phyloP scores from a whole-genome alignment of 2,113 vertebrate species.

The Struthidea cinerea region DNA sequence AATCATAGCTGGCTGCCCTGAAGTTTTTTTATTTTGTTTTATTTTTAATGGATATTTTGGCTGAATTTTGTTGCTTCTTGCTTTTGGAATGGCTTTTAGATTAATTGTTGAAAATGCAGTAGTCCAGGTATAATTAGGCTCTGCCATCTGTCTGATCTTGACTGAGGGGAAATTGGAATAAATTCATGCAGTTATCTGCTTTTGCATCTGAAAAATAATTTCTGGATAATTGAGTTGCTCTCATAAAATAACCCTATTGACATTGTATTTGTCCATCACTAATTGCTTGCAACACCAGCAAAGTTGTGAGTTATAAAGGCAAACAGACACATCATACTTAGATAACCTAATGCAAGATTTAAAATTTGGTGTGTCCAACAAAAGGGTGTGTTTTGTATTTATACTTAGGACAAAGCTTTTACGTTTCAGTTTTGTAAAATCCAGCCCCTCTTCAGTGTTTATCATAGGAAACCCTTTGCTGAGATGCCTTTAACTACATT shows the following conservation, averaged over 20 bases:
- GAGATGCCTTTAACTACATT: background rate
- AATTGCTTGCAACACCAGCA: background rate
- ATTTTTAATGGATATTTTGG: background rate
- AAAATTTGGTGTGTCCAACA: background rate
- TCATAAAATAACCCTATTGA: background rate
- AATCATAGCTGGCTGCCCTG: background rate
- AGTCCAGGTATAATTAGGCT: conserved; percentile 45
- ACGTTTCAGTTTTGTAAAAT: background rate
- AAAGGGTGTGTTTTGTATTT: background rate
- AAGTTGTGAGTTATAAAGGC: background rate
- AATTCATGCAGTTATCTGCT: conserved; percentile 32
- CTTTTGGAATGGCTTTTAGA: background rate
- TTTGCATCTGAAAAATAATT: conserved; percentile 40
- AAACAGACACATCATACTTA: background rate
- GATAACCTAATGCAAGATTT: background rate
- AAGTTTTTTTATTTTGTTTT: background rate
- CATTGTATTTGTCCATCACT: background rate
- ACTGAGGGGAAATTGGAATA: conserved; percentile 6
- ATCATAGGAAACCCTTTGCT: background rate
- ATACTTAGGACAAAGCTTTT: background rate
- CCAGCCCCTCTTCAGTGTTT: background rate
- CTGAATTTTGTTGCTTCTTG: background rate
- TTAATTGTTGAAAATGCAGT: conserved; percentile 5
- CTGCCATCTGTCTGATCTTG: conserved; percentile 30
- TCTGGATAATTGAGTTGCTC: conserved; percentile 17